Conservation (phyloP, 2,113 vertebrate species). For the Odocoileus virginianus region DNA sequence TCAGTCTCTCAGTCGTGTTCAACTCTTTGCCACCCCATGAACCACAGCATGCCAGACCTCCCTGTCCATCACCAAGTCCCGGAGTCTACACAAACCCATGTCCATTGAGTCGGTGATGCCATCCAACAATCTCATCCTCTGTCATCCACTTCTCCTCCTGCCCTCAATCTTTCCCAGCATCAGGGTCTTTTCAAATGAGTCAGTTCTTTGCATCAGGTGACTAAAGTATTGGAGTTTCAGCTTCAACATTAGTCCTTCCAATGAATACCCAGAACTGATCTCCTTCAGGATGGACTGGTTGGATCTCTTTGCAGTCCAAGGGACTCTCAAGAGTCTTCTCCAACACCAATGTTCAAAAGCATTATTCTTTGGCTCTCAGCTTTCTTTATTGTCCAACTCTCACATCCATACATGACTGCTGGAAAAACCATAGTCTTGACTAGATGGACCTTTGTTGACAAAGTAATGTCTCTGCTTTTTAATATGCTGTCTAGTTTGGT, state of each 20-base stretch:
- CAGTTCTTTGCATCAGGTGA: not conserved
- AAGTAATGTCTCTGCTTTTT: too few relatives aligned
- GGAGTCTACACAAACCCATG: not conserved
- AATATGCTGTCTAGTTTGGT: too few relatives aligned
- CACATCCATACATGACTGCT: too few relatives aligned
- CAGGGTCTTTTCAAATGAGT: not conserved
- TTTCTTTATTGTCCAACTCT: too few relatives aligned
- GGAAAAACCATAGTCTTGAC: too few relatives aligned
- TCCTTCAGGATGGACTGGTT: not conserved
- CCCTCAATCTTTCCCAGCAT: not conserved
- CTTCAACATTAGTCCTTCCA: not conserved
- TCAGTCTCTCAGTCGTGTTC: not conserved
- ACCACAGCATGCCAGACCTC: not conserved
- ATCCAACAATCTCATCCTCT: not conserved
- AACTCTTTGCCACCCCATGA: not conserved
- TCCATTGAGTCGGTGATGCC: not conserved
- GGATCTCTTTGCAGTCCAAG: not conserved
- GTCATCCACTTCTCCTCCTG: not conserved
- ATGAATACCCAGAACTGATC: not conserved
- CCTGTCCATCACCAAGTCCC: not conserved
- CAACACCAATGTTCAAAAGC: not conserved
- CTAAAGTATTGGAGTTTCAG: not conserved
- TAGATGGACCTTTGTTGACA: too few relatives aligned
- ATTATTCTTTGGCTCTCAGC: not conserved
- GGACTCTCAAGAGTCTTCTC: not conserved